Evolutionary conservation across 2,113 vertebrate genomes (phyloP).

Genomic region (Ammospiza nelsoni): DNA sequence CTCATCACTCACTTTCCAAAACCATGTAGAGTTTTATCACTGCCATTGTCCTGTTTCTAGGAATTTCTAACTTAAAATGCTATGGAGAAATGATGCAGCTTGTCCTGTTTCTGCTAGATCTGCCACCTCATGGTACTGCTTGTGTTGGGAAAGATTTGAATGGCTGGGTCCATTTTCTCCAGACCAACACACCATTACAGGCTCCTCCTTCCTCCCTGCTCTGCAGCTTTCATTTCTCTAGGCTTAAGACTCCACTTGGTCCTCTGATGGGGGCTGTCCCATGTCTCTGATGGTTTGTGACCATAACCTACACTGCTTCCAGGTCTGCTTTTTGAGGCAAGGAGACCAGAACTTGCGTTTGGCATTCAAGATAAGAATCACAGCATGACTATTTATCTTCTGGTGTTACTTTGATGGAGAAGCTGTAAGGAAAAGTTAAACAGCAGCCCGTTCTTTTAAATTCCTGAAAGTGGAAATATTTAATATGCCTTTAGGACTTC

Average conservation of each 20-base stretch:
- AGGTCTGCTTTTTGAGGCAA: neutral
- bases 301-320: neutral
- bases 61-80: neutral
- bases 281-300: neutral
- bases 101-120: neutral
- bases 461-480: neutral
- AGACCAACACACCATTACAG: neutral
- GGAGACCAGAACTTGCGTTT: neutral
- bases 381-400: neutral
- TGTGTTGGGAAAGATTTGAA: neutral
- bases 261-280: neutral
- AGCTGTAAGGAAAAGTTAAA: neutral
- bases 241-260: neutral
- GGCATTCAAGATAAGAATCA: neutral
- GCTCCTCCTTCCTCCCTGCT: neutral
- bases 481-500: neutral
- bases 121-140: neutral
- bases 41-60: neutral
- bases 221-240: neutral
- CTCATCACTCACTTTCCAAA: neutral
- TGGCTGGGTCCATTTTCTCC: neutral
- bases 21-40: neutral
- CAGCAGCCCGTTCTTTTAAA: neutral
- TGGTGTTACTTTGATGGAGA: neutral
- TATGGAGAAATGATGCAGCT: neutral